phyloP scores from a whole-genome alignment of 2,113 vertebrate genomes.

The Microcebus tavaratra region DNA sequence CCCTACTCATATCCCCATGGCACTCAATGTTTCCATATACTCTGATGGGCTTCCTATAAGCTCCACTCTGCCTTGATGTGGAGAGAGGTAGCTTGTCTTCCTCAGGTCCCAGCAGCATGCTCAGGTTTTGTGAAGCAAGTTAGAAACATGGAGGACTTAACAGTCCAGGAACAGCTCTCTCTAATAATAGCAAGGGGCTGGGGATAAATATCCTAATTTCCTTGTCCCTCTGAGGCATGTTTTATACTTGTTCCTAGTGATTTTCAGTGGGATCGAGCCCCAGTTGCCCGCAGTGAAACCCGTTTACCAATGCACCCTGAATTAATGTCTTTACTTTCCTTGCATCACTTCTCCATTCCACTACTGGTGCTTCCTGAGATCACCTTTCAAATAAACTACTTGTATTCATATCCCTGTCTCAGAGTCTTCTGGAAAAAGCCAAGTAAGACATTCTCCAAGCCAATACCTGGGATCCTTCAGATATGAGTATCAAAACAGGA shows the following conservation, averaged over 20 bases:
- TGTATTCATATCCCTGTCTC: neutral
- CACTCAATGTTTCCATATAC: neutral
- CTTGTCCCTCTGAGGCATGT: neutral
- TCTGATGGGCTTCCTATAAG: neutral
- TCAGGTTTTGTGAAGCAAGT: neutral
- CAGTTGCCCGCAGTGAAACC: neutral
- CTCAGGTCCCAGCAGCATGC: neutral
- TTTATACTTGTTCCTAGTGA: neutral
- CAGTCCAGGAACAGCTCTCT: neutral
- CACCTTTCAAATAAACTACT: neutral
- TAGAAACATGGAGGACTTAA: neutral
- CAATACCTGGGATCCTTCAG: neutral
- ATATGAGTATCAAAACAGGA: neutral
- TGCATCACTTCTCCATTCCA: neutral
- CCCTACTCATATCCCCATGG: neutral
- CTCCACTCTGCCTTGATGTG: neutral
- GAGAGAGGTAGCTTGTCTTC: neutral
- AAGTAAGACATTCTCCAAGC: neutral
- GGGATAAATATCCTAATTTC: neutral
- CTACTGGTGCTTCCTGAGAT: neutral
- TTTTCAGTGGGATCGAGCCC: neutral
- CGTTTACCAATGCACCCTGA: neutral
- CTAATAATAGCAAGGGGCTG: neutral
- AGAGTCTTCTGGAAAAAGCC: neutral
- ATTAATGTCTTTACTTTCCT: neutral